These are phyloP conservation scores for Eupeodes luniger DNA, from an alignment of 2,888 invertebrate genomes.

Conservation along the genomic window DNA sequence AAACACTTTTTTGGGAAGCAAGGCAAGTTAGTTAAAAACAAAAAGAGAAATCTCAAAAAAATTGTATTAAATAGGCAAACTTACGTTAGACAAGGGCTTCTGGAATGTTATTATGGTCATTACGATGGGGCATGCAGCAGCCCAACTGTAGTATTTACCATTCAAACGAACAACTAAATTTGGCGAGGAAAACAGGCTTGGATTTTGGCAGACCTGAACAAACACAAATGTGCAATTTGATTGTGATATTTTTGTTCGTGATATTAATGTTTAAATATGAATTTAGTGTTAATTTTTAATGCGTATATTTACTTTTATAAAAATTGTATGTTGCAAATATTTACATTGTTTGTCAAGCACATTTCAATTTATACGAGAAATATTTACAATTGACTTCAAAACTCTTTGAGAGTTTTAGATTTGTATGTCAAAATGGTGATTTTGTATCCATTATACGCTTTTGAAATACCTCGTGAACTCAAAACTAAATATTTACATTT, in stretches of 20 bases:
- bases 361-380: constrained; percentile 54
- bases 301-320: constrained; percentile 23
- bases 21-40: constrained; percentile 7
- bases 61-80: constrained; percentile 77
- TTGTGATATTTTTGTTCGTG: constrained; percentile 84
- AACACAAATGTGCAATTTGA: constrained; percentile 85
- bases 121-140: constrained; percentile 94
- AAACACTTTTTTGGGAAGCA: neutral
- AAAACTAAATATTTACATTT: too few species aligned
- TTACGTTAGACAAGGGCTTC: constrained; percentile 91
- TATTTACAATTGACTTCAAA: neutral
- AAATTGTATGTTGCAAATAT: neutral
- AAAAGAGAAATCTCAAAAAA: neutral
- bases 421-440: too few species aligned
- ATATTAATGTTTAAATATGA: constrained; percentile 56
- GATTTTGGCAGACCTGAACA: constrained; percentile 87
- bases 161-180: constrained; percentile 94
- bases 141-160: constrained; percentile 96
- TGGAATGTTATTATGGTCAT: constrained; percentile 94
- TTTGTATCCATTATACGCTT: too few species aligned
- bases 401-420: too few species aligned
- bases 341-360: constrained; percentile 45
- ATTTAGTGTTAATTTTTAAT: neutral
- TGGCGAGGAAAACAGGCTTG: constrained; percentile 90
- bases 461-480: too few species aligned